phyloP scores from a whole-genome alignment of 1,140 invertebrate species.

The Elysia chlorotica region DNA sequence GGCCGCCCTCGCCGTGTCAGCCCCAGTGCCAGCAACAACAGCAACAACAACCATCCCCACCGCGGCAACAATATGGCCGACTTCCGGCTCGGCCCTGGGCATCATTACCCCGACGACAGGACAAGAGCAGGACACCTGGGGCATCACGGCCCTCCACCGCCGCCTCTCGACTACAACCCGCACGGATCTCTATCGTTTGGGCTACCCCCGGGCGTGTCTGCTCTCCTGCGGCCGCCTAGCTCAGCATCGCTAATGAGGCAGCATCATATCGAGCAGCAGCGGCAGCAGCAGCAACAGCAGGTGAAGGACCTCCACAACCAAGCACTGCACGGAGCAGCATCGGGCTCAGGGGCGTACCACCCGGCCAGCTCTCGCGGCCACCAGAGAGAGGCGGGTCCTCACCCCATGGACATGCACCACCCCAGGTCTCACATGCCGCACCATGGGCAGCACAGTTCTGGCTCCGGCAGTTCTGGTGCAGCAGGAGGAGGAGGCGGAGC shows the following conservation, averaged over 20 bases:
- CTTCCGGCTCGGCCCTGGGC: neutral
- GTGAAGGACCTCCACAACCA: too few species aligned
- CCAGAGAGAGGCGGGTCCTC: neutral
- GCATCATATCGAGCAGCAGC: neutral
- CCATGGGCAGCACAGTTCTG: neutral
- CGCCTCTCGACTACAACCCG: neutral
- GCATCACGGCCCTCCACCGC: neutral
- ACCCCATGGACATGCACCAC: neutral
- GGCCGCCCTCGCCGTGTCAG: slow-evolving; percentile 4
- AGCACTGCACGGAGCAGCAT: neutral
- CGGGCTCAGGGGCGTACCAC: neutral
- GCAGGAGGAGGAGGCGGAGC: neutral
- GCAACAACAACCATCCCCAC: slow-evolving; percentile 2
- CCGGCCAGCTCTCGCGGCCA: neutral
- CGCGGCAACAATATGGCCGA: neutral
- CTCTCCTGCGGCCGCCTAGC: neutral
- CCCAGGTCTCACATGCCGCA: neutral
- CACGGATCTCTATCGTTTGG: neutral
- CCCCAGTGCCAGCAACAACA: neutral
- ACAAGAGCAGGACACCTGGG: neutral
- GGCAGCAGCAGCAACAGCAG: too few species aligned
- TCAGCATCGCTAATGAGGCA: too few species aligned
- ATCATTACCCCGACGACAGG: neutral
- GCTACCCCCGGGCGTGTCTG: neutral
- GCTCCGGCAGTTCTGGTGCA: too few species aligned